phyloP scores from a whole-genome alignment of 2,888 invertebrate species.

The Netelia inedita region DNA sequence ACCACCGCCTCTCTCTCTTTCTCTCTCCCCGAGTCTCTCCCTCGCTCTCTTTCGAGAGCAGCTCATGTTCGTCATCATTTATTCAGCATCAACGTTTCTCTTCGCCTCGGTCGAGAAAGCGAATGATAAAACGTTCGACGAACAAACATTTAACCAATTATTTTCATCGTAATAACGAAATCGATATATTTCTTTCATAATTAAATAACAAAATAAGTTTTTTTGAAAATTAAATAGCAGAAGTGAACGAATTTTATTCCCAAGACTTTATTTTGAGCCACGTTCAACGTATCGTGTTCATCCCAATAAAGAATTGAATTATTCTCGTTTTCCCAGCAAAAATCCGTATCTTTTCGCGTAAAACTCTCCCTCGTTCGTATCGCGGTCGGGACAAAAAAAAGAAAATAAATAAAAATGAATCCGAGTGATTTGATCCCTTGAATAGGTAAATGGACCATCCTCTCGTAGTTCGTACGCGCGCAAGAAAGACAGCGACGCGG shows the following conservation, averaged over 20 bases:
- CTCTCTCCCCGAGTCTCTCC: slow-evolving; percentile 25
- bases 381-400: neutral
- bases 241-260: slow-evolving; percentile 17
- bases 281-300: neutral
- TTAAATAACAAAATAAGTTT: neutral
- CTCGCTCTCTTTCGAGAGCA: slow-evolving; percentile 34
- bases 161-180: neutral
- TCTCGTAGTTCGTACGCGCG: neutral
- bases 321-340: neutral
- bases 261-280: neutral
- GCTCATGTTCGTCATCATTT: slow-evolving; percentile 42
- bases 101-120: neutral
- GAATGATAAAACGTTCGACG: neutral
- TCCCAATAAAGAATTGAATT: neutral
- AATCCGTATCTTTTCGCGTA: neutral
- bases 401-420: slow-evolving; percentile 17
- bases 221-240: neutral
- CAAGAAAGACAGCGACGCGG: slow-evolving; percentile 30
- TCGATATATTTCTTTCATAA: neutral
- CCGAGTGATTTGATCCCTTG: slow-evolving; percentile 20
- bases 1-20: slow-evolving; percentile 25
- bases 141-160: neutral
- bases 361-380: neutral
- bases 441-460: slow-evolving; percentile 10
- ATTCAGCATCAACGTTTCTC: slow-evolving; percentile 36